phyloP scores from a whole-genome alignment of 1,140 invertebrate species.

The Whitmania pigra region DNA sequence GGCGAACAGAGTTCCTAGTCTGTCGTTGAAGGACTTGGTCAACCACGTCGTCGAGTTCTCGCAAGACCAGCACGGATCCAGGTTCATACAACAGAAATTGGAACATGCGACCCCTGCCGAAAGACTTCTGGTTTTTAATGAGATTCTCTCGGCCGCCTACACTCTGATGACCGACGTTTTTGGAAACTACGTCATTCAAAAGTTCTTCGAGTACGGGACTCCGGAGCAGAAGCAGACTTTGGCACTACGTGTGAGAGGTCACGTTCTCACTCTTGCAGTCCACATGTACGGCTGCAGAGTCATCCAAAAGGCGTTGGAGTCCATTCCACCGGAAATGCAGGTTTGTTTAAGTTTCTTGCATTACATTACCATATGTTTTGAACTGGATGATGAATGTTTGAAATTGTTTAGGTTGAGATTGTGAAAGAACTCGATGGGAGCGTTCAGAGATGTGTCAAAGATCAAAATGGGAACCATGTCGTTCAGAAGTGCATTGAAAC shows the following conservation, averaged over 20 bases:
- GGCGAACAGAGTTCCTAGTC: slow-evolving; percentile 70
- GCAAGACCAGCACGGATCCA: slow-evolving; percentile 96
- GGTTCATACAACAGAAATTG: slow-evolving; percentile 96
- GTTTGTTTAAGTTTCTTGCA: not conserved
- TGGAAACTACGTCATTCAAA: slow-evolving; percentile 98
- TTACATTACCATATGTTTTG: not conserved
- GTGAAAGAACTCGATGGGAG: slow-evolving; percentile 91
- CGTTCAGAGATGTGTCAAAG: slow-evolving; percentile 96
- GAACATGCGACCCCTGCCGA: slow-evolving; percentile 89
- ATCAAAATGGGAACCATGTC: slow-evolving; percentile 94
- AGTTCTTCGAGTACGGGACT: slow-evolving; percentile 99
- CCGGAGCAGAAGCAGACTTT: slow-evolving; percentile 89
- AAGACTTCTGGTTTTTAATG: slow-evolving; percentile 94
- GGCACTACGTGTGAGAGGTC: slow-evolving; percentile 80
- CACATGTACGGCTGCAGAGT: slow-evolving; percentile 99
- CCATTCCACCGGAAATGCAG: slow-evolving; percentile 75
- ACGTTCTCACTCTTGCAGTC: slow-evolving; percentile 84
- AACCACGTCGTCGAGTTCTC: slow-evolving; percentile 96
- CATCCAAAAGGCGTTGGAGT: slow-evolving; percentile 97
- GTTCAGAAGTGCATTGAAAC: slow-evolving; percentile 96
- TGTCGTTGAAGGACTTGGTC: slow-evolving; percentile 75
- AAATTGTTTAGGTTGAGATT: slow-evolving; percentile 69
- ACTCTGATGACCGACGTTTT: slow-evolving; percentile 99
- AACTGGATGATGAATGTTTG: not conserved
- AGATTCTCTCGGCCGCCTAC: slow-evolving; percentile 83